These are phyloP conservation scores for Chinchilla lanigera DNA, from an alignment of 2,113 vertebrate genomes.

Conservation along the genomic window DNA sequence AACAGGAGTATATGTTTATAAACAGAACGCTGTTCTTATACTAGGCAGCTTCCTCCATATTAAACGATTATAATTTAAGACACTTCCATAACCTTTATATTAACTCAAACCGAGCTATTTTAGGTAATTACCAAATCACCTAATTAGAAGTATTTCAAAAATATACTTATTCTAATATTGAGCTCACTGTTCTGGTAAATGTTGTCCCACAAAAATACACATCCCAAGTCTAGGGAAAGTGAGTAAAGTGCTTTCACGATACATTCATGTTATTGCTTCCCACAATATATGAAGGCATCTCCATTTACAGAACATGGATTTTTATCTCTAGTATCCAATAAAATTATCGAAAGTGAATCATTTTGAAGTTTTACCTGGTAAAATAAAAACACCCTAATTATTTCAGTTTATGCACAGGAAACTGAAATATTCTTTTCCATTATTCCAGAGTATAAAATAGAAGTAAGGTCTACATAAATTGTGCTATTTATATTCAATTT, in stretches of 20 bases:
- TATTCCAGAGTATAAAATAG: constrained; percentile 32
- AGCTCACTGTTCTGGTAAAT: constrained; percentile 19
- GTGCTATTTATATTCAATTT: background rate
- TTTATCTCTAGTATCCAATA: constrained; percentile 28
- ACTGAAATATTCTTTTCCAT: background rate
- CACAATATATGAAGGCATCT: background rate
- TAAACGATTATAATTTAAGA: constrained; percentile 35
- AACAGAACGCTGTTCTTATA: background rate
- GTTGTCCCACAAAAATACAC: background rate
- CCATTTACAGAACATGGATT: constrained; percentile 15
- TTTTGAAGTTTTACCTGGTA: constrained; percentile 20
- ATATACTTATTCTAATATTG: constrained; percentile 37
- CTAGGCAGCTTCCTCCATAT: background rate
- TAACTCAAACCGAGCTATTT: constrained; percentile 54
- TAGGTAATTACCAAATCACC: constrained; percentile 43
- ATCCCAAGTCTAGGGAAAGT: constrained; percentile 1
- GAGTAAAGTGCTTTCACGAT: constrained; percentile 16
- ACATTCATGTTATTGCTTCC: constrained; percentile 17
- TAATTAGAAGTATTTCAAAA: constrained; percentile 41
- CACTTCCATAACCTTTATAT: background rate
- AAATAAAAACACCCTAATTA: constrained; percentile 55
- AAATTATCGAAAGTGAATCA: background rate
- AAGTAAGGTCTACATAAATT: constrained; percentile 25
- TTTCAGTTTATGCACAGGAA: constrained; percentile 7
- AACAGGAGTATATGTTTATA: background rate